Conservation (phyloP, 2,888 invertebrate genomes). For the Conus canariensis region DNA sequence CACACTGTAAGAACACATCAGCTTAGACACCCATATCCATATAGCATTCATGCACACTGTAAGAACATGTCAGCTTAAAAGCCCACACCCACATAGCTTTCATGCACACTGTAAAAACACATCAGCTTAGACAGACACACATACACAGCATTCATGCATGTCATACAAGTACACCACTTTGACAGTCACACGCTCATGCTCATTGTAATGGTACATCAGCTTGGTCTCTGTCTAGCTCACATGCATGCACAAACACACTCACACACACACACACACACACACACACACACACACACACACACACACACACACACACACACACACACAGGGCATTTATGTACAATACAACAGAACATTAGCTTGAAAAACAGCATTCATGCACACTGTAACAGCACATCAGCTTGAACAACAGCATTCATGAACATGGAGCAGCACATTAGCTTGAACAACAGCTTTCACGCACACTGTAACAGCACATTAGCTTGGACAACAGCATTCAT, state of each 20-base stretch:
- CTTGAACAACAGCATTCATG: no score
- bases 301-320: no score
- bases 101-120: constrained; percentile 52
- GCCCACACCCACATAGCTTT: neutral
- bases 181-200: neutral
- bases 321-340: no score
- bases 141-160: constrained; percentile 2
- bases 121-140: neutral
- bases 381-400: no score
- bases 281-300: neutral
- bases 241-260: no score
- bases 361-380: no score
- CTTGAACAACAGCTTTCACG: no score
- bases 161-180: neutral
- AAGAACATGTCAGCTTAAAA: constrained; percentile 25
- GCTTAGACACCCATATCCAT: neutral
- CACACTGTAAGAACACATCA: constrained; percentile 55
- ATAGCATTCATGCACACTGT: constrained; percentile 60
- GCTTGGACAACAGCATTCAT: constrained; percentile 48
- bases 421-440: no score
- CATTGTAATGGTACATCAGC: neutral
- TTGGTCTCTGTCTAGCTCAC: neutral
- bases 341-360: no score
- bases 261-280: no score
- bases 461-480: constrained; percentile 52